Conservation (phyloP, 2,113 vertebrate genomes). For the Heloderma charlesbogerti region DNA sequence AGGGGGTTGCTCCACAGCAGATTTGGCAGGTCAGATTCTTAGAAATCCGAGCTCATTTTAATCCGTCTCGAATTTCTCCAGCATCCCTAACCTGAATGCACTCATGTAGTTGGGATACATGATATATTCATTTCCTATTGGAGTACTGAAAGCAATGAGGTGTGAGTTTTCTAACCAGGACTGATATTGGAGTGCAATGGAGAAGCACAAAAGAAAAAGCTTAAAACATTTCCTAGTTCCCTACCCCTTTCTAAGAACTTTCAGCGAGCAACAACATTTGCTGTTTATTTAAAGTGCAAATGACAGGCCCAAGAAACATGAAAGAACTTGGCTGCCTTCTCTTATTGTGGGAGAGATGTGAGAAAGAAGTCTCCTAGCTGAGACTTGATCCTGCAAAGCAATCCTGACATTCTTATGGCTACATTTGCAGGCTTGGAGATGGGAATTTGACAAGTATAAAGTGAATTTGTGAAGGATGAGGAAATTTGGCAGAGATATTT, state of each 20-base stretch:
- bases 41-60: too few species aligned
- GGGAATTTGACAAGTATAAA: neutral
- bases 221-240: neutral
- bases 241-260: neutral
- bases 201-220: neutral
- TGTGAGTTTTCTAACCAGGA: neutral
- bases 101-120: neutral
- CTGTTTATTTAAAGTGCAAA: too few species aligned
- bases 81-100: too few species aligned
- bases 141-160: neutral
- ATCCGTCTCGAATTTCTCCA: too few species aligned
- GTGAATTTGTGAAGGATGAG: neutral
- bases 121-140: neutral
- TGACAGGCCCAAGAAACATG: neutral
- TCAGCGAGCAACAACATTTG: neutral
- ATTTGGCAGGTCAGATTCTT: too few species aligned
- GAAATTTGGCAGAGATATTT: neutral
- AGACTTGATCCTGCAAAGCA: neutral
- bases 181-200: neutral
- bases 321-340: neutral
- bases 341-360: neutral
- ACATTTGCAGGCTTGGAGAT: neutral
- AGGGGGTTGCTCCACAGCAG: too few species aligned
- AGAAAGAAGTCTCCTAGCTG: neutral
- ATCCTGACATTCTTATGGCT: neutral